Evolutionary conservation across 2,797 vertebrate species (phyloP).

Genomic region (Cottoperca gobio): DNA sequence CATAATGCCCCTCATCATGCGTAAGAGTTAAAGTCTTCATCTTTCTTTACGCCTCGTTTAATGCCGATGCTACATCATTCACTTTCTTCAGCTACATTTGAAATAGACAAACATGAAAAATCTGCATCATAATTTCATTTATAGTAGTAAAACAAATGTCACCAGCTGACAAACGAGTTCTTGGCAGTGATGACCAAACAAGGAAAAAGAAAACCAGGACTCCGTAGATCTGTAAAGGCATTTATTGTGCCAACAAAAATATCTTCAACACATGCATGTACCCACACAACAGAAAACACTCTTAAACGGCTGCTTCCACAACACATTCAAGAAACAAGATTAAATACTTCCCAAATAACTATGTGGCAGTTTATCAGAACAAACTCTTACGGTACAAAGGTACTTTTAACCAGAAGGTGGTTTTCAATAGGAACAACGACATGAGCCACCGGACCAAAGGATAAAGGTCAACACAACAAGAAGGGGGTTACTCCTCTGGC

Average conservation of each 20-base stretch:
- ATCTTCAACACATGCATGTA: conserved; percentile 23
- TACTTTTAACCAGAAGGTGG: neutral
- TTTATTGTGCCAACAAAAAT: conserved; percentile 77
- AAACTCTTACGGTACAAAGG: neutral
- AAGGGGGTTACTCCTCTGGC: conserved; percentile 28
- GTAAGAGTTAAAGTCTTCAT: too few relatives aligned
- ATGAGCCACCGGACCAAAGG: neutral
- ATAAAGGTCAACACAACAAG: conserved; percentile 6
- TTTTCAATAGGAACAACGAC: conserved; percentile 26
- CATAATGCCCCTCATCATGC: too few relatives aligned
- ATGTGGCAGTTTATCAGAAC: conserved; percentile 20
- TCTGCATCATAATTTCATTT: too few relatives aligned
- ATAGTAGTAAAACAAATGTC: neutral
- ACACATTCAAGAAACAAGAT: conserved; percentile 41
- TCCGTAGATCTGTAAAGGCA: conserved; percentile 1
- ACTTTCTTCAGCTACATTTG: neutral
- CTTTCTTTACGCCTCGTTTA: too few relatives aligned
- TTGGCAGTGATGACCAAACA: neutral
- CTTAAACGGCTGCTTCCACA: neutral
- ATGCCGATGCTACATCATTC: too few relatives aligned
- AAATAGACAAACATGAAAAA: neutral
- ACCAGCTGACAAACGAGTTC: neutral
- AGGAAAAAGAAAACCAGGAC: neutral
- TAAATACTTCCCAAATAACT: conserved; percentile 24
- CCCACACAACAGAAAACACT: conserved; percentile 28